Evolutionary conservation across 2,797 vertebrate species (phyloP), one percentile per base, ranked within the genome.

Genomic region (Microctenopoma stevenorrisi): DNA sequence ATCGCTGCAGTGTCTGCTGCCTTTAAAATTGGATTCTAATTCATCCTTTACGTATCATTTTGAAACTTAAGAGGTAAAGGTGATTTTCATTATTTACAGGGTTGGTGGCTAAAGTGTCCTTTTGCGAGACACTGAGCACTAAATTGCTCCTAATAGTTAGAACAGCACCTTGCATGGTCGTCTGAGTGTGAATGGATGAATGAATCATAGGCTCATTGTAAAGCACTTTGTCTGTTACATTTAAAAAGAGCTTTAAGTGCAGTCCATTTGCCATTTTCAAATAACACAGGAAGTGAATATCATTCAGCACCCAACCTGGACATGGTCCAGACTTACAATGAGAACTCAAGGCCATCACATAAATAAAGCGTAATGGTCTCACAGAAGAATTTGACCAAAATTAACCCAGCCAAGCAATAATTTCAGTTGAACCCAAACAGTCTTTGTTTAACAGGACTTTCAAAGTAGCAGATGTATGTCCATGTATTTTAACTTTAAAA

Each of bases 81-180:
- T 7, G 15, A 47, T 7, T 13, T 18, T 11, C 18, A 35, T 49
- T 77, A 35, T 25, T 37, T 49, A n/a, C 30, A 49, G 4, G 2
- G 38, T 33, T 73, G 42, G 14, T 50, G 56, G 28, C 55, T n/a
- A 4, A 43, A 56, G 25, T 52, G 40, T 64, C 33, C 42, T 68
- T 63, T 10, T 30, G 25, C 37, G 44, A 42, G 30, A 30, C 25
- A 2, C 35, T 33, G 14, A 22, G n/a, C 30, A 12, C 4, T 14
- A 46, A 38, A 37, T 61, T 7, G 13, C 37, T 25, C 26, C 14
- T 1, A 22, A 15, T 33, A 46, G 30, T 43, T 26, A 14, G 13
- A n/a, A 37, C 7, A 44, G 4, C 9, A 5, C 33, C 18, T 42
- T 51, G 3, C 53, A 56, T 35, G 12, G 16, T 4, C 35, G 35